Percentiles rank a stretch among this genome's conserved stretches.
phyloP scores from a whole-genome alignment of 2,888 invertebrate genomes.

The Cosmopolites sordidus region DNA sequence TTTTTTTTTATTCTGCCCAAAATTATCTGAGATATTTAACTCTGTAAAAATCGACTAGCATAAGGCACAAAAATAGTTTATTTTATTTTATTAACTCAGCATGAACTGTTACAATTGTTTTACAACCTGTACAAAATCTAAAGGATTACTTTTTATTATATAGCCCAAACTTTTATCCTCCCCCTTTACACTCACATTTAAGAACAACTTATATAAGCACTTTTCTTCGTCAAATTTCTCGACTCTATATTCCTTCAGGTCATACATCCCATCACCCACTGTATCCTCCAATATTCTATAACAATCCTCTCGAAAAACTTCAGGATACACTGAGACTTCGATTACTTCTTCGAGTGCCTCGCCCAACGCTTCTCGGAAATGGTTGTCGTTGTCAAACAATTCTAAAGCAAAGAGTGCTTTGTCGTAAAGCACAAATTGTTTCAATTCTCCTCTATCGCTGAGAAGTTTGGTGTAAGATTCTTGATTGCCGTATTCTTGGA shows the following conservation, averaged over 20 bases:
- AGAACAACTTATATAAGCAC: not conserved
- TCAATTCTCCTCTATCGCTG: slow-evolving; percentile 18
- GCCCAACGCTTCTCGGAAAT: slow-evolving; percentile 16
- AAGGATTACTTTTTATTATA: slow-evolving; percentile 9
- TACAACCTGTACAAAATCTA: slow-evolving; percentile 12
- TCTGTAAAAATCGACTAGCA: too few species aligned
- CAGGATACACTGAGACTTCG: slow-evolving; percentile 17
- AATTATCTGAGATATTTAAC: too few species aligned
- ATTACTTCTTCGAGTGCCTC: slow-evolving; percentile 23
- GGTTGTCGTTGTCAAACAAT: slow-evolving; percentile 18
- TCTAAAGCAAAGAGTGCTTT: slow-evolving; percentile 23
- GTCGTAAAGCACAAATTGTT: slow-evolving; percentile 23
- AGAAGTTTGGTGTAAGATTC: slow-evolving; percentile 19
- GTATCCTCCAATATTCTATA: slow-evolving; percentile 31
- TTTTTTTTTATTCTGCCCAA: too few species aligned
- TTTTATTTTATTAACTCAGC: too few species aligned
- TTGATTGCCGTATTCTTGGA: slow-evolving; percentile 23
- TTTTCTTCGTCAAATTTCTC: not conserved
- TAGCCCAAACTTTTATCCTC: not conserved
- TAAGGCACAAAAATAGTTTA: too few species aligned
- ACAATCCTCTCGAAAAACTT: slow-evolving; percentile 32
- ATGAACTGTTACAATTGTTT: not conserved
- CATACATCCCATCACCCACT: slow-evolving; percentile 13
- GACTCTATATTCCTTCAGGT: slow-evolving; percentile 7
- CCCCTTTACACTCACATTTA: not conserved